A percentile compares a stretch with the other conserved stretches of the same genome.
phyloP scores from a whole-genome alignment of 2,888 invertebrate species.

The Scaptomyza caliginosa region DNA sequence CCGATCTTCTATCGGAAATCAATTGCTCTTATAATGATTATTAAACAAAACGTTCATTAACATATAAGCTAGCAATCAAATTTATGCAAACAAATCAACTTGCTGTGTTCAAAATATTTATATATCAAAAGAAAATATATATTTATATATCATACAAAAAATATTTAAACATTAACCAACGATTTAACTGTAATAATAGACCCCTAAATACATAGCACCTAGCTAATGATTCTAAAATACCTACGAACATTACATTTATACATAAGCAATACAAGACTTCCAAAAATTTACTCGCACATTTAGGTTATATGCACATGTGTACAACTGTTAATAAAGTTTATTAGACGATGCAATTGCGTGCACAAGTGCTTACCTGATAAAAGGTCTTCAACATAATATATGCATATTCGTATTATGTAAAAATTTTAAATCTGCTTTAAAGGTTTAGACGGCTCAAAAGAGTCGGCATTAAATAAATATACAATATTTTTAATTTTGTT shows the following conservation, averaged over 20 bases:
- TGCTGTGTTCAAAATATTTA: constrained; percentile 38
- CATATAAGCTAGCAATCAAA: constrained; percentile 24
- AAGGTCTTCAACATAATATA: constrained; percentile 15
- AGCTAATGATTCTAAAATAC: constrained; percentile 31
- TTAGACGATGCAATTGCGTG: constrained; percentile 16
- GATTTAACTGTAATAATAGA: constrained; percentile 29
- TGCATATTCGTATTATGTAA: constrained; percentile 10
- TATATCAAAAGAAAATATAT: constrained; percentile 15
- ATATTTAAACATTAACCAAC: constrained; percentile 18
- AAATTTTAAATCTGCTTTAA: neutral
- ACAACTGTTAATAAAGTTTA: constrained; percentile 16
- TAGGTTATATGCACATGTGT: constrained; percentile 1
- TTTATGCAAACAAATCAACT: constrained; percentile 21
- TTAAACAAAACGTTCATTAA: constrained; percentile 1
- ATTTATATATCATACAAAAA: constrained; percentile 22
- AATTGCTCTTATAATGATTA: constrained; percentile 25
- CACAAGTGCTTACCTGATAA: constrained; percentile 28
- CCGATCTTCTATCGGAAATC: constrained; percentile 28
- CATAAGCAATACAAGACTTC: constrained; percentile 30
- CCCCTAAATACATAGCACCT: constrained; percentile 8
- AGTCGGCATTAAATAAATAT: neutral
- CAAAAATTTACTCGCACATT: constrained; percentile 16
- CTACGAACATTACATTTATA: constrained; percentile 9
- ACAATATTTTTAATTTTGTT: constrained; percentile 7
- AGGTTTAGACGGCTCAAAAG: neutral